A percentile compares a stretch with the other conserved stretches of the same genome.
Evolutionary conservation across 2,113 vertebrate genomes (phyloP).

Genomic region (Paradisaea rubra): DNA sequence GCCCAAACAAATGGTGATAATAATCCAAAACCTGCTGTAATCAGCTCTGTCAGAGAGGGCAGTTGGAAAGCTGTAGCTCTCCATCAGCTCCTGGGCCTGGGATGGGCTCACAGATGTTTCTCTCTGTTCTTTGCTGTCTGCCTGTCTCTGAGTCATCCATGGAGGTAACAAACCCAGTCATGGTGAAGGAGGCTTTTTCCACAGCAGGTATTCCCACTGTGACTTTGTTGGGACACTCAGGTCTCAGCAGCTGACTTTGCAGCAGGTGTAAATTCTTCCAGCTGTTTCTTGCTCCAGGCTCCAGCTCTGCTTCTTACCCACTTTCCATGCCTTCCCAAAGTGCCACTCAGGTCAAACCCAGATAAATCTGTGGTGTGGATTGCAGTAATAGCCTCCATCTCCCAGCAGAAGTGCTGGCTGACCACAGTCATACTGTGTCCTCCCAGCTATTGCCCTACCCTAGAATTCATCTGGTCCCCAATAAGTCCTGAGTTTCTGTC

Average conservation of each 20-base stretch:
- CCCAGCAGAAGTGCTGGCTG: neutral
- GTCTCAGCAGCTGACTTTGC: neutral
- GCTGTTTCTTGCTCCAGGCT: neutral
- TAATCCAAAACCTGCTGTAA: neutral
- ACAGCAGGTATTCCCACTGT: neutral
- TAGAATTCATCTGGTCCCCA: neutral
- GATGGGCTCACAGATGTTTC: neutral
- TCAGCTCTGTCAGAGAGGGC: neutral
- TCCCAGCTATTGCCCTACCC: neutral
- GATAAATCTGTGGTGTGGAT: neutral
- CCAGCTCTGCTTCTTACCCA: neutral
- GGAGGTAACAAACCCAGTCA: neutral
- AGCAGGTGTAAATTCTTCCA: fast-evolving
- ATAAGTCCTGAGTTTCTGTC: neutral
- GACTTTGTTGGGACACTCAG: neutral
- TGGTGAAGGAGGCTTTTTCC: neutral
- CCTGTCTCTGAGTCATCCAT: neutral
- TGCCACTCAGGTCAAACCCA: neutral
- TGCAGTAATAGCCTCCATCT: neutral
- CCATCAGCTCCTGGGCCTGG: neutral
- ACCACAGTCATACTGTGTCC: neutral
- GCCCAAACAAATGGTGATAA: neutral
- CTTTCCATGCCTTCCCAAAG: neutral
- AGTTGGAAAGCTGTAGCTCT: neutral
- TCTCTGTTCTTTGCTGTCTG: neutral